Conservation (phyloP, 2,888 invertebrate species). For the Autographa pulchrina region DNA sequence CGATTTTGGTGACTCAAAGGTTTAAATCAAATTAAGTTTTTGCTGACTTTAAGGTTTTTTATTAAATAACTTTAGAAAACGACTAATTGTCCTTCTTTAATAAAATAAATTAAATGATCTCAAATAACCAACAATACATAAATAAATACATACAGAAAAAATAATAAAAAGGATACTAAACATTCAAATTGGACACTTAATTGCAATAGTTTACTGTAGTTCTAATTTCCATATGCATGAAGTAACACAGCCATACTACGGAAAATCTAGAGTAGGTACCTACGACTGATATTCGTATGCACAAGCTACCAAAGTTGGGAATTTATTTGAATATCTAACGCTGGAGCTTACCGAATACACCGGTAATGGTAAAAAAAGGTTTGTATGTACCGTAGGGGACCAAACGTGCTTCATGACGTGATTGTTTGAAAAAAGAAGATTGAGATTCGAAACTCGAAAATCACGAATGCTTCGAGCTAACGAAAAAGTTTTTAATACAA, state of each 20-base stretch:
- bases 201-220: background rate
- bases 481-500: background rate
- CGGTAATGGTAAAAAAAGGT: background rate
- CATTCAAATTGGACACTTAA: too few relatives aligned
- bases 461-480: background rate
- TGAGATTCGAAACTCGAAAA: background rate
- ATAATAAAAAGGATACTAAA: too few relatives aligned
- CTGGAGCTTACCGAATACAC: background rate
- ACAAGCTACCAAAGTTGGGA: constrained; percentile 1
- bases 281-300: background rate
- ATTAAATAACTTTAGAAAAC: too few relatives aligned
- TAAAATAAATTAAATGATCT: too few relatives aligned
- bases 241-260: background rate
- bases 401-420: background rate
- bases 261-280: background rate
- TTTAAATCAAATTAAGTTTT: too few relatives aligned
- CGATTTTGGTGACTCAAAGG: background rate
- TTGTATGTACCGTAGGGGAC: background rate
- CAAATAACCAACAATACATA: too few relatives aligned
- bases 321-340: constrained; percentile 8
- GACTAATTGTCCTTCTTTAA: too few relatives aligned
- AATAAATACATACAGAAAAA: too few relatives aligned
- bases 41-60: too few relatives aligned
- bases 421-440: background rate
- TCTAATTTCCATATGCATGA: background rate